phyloP scores from a whole-genome alignment of 2,888 invertebrate genomes.

The Biston stratarius region DNA sequence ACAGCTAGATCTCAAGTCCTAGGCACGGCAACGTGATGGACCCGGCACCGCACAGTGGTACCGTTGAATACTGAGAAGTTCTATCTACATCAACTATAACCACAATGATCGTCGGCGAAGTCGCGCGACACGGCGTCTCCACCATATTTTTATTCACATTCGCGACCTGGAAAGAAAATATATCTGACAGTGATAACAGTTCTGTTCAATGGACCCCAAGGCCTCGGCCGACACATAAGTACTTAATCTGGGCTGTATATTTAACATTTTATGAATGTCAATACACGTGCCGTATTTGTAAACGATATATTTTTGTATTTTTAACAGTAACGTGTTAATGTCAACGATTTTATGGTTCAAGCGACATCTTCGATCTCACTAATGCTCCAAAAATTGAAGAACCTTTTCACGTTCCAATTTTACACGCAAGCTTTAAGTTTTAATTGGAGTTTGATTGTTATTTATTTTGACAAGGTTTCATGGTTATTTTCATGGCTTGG shows the following conservation, averaged over 20 bases:
- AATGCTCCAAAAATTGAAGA: background rate
- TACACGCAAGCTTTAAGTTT: background rate
- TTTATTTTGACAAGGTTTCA: background rate
- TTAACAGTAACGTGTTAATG: conserved; percentile 51
- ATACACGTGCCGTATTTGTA: conserved; percentile 26
- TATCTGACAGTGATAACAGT: background rate
- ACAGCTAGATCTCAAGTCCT: no score
- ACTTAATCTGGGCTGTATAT: background rate
- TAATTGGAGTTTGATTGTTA: background rate
- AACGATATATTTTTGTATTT: conserved; percentile 38
- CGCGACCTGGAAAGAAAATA: no score
- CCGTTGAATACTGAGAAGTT: no score
- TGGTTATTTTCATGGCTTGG: conserved; percentile 8
- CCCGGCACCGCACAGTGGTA: no score
- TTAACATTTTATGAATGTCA: conserved; percentile 40
- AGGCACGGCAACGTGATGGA: no score
- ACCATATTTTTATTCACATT: no score
- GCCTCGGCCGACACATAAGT: no score
- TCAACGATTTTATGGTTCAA: conserved; percentile 54
- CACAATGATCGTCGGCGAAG: no score
- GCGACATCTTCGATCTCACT: conserved; percentile 33
- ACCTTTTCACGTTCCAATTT: conserved; percentile 1
- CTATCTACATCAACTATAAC: no score
- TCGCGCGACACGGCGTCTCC: no score
- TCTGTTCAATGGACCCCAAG: background rate